Evolutionary conservation across 2,888 invertebrate genomes (phyloP), one percentile per base, ranked within the genome.

Genomic region (Amblyteles armatorius): DNA sequence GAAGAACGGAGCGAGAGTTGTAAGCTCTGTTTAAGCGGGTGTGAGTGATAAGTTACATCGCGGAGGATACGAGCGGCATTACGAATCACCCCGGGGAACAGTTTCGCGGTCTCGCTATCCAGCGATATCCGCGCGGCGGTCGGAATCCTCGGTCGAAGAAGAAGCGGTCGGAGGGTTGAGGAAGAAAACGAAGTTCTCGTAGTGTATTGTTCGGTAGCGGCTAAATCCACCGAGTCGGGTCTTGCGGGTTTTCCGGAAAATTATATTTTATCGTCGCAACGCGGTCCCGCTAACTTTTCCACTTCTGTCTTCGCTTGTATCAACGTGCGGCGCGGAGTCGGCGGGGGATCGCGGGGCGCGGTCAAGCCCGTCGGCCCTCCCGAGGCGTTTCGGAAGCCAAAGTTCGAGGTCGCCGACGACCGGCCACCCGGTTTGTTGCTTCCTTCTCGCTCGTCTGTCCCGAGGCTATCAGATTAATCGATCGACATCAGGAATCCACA

Each of bases 221-320:
- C 82, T 85, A 85, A 87, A 86, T 84, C 82, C 84, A 74, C 69
- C 73, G 60, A 60, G 68, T 71, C 50, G 71, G 33, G 40, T 68
- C 44, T 82, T 50, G 33, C 72, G 50, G 77, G 80, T 79, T 82
- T 87, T 79, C 52, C 57, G 81, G 81, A 79, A 87, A 88, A 88
- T 88, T 88, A 88, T 88, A 87, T 87, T 88, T 87, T 87, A 88
- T 79, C 76, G 65, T 65, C 67, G 63, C 22, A 22, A 22, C 57
- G 44, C 71, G 69, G 44, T 11, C 63, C 48, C 48, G 44, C 79
- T 84, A 80, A 85, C 82, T 83, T 86, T 86, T 85, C 68, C 68
- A 67, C 79, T 68, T 65, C 74, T 29, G 26, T 63, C 60, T 55
- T 67, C 57, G 86, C 83, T 86, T 86, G 84, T 80, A 86, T 88